Evolutionary conservation across 64 coral and sea anemone genomes (phyloP).

Genomic region (Montipora sp.): DNA sequence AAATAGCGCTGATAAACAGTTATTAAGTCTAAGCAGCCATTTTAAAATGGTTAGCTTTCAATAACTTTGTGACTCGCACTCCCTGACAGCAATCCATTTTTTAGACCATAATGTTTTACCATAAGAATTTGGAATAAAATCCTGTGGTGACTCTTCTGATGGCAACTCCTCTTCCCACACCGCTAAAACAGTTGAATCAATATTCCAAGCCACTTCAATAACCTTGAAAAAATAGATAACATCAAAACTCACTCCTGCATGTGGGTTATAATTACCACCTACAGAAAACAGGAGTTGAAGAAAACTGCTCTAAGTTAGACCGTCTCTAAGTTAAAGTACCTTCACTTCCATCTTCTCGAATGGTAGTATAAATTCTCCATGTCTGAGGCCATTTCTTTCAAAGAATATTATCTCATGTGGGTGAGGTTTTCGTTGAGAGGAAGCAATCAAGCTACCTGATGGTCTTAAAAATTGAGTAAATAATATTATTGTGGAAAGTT

Average conservation of each 20-base stretch:
- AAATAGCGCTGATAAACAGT: too few species aligned
- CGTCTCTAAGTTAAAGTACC: not conserved
- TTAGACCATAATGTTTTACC: constrained; percentile 33
- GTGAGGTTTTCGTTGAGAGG: constrained; percentile 87
- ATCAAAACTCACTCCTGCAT: not conserved
- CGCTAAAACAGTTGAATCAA: constrained; percentile 77
- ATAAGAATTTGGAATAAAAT: constrained; percentile 79
- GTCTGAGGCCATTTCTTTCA: constrained; percentile 92
- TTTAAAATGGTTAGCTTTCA: too few species aligned
- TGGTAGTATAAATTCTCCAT: constrained; percentile 91
- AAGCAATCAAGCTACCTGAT: constrained; percentile 93
- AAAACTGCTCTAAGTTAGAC: not conserved
- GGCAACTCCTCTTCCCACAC: constrained; percentile 77
- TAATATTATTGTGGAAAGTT: not conserved
- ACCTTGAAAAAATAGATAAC: constrained; percentile 59
- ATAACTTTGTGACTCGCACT: not conserved
- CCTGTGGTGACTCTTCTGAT: constrained; percentile 11
- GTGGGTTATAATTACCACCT: not conserved
- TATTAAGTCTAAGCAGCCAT: too few species aligned
- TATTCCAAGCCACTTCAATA: constrained; percentile 82
- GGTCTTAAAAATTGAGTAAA: constrained; percentile 62
- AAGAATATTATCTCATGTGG: constrained; percentile 95
- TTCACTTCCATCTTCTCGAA: constrained; percentile 81
- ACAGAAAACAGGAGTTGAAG: not conserved
- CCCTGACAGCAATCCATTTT: not conserved